Conservation (phyloP, 2,797 vertebrate genomes). For the Rhabdophis nuchalis region DNA sequence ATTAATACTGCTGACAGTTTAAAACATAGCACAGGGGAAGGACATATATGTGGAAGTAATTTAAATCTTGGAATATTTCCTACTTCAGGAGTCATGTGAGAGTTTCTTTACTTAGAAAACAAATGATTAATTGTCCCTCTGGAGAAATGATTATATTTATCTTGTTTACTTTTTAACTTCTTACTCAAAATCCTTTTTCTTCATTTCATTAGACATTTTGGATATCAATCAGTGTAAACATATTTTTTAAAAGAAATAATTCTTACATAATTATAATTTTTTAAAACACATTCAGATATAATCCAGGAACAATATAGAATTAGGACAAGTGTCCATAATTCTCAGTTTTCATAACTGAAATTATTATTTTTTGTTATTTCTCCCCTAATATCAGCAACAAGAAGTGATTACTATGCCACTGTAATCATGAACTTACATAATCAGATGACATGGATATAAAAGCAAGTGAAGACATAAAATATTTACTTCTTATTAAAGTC, state of each 20-base stretch:
- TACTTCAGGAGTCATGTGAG: not conserved
- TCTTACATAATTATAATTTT: not conserved
- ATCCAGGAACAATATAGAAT: not conserved
- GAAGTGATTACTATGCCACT: not conserved
- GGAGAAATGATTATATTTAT: not conserved
- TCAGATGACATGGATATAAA: too few relatives aligned
- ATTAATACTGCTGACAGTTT: not conserved
- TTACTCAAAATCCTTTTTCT: not conserved
- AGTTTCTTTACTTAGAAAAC: not conserved
- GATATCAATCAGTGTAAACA: not conserved
- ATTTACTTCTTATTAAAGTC: too few relatives aligned
- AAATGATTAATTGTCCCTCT: not conserved
- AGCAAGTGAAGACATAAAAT: too few relatives aligned
- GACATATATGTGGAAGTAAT: not conserved
- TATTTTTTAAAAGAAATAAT: not conserved
- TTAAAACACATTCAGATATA: not conserved
- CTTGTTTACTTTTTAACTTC: not conserved
- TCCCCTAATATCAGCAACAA: not conserved
- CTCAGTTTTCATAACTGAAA: not conserved
- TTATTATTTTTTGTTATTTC: not conserved
- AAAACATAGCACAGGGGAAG: not conserved
- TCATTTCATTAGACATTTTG: not conserved
- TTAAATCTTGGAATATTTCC: not conserved
- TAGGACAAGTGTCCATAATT: not conserved
- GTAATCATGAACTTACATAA: not conserved